These are phyloP conservation scores for Nebria salina DNA, from an alignment of 2,888 invertebrate genomes.

Conservation along the genomic window DNA sequence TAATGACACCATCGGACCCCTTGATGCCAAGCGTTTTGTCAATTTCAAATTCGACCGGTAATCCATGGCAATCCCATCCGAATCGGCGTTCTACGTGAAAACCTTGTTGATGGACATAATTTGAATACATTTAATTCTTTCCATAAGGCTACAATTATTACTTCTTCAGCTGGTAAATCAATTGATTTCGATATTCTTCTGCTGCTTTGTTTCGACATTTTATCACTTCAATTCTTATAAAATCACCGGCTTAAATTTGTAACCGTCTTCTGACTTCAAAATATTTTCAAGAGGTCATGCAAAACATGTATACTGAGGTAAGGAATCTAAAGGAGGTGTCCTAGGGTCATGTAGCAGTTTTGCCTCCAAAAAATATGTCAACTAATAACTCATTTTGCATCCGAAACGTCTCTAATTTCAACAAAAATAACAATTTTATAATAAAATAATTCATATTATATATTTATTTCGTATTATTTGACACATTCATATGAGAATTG, in stretches of 20 bases:
- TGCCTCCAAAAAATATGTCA: not conserved
- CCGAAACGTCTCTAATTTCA: too few species aligned
- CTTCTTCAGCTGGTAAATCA: slow-evolving; percentile 90
- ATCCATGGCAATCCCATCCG: slow-evolving; percentile 99
- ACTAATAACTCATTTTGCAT: too few species aligned
- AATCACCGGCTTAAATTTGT: not conserved
- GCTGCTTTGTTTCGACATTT: slow-evolving; percentile 54
- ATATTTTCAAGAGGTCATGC: not conserved
- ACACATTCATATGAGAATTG: too few species aligned
- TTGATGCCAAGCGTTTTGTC: slow-evolving; percentile 90
- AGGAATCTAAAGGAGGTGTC: not conserved
- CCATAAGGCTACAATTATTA: slow-evolving; percentile 85
- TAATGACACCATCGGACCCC: slow-evolving; percentile 95
- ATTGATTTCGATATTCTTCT: slow-evolving; percentile 82
- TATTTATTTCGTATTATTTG: too few species aligned
- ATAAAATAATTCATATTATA: too few species aligned
- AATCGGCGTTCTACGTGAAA: slow-evolving; percentile 92
- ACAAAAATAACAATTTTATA: too few species aligned
- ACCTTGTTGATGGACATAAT: slow-evolving; percentile 89
- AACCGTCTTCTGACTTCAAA: not conserved
- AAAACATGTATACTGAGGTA: not conserved
- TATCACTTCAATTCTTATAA: not conserved
- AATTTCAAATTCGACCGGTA: slow-evolving; percentile 96
- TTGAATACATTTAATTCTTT: slow-evolving; percentile 88
- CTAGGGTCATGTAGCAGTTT: not conserved